These are phyloP conservation scores for Andrena haemorrhoa DNA, from an alignment of 2,888 invertebrate species.

Conservation along the genomic window DNA sequence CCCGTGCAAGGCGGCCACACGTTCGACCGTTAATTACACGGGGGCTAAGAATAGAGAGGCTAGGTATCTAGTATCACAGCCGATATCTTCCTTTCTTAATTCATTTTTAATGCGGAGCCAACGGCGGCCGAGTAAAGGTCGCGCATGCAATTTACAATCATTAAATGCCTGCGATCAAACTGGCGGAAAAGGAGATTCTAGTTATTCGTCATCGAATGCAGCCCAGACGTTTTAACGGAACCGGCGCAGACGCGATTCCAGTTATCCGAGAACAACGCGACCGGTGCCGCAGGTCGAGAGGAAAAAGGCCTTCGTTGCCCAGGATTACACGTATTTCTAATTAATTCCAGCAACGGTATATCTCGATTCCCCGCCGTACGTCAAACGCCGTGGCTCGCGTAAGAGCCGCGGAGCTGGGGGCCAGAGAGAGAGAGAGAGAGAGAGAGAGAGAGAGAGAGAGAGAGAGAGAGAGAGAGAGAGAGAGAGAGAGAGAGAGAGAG, in stretches of 20 bases:
- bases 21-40: conserved; percentile 25
- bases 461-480: background rate
- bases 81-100: conserved; percentile 54
- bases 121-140: conserved; percentile 50
- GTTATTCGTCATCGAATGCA: conserved; percentile 50
- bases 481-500: too few species aligned
- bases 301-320: conserved; percentile 28
- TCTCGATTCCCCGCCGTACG: conserved; percentile 22
- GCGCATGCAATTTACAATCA: conserved; percentile 59
- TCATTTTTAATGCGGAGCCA: conserved; percentile 53
- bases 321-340: conserved; percentile 55
- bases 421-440: too few species aligned
- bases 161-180: conserved; percentile 43
- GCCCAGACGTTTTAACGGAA: conserved; percentile 35
- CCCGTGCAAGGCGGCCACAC: background rate
- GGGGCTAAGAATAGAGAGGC: conserved; percentile 44
- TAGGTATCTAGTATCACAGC: conserved; percentile 34
- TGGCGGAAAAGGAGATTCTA: conserved; percentile 34
- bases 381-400: conserved; percentile 28
- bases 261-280: conserved; percentile 8
- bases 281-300: background rate
- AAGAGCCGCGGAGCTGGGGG: background rate
- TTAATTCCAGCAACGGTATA: conserved; percentile 61
- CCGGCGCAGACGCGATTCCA: conserved; percentile 15
- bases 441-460: too few species aligned